Evolutionary conservation across 2,113 vertebrate species (phyloP).

Genomic region (Cyanoliseus patagonus): DNA sequence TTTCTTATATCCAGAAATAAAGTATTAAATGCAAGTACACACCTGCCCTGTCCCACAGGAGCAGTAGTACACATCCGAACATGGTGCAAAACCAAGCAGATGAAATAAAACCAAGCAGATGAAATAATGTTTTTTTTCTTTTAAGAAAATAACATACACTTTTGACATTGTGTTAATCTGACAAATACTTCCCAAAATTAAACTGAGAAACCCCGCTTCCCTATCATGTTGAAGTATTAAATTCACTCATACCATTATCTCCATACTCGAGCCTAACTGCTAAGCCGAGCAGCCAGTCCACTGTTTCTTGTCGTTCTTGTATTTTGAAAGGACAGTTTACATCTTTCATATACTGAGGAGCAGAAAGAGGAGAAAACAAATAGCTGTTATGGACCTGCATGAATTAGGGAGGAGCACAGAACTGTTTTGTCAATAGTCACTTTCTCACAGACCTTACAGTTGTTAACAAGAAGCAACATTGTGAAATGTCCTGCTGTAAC

Average conservation of each 20-base stretch:
- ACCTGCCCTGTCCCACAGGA: not conserved
- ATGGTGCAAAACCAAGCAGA: not conserved
- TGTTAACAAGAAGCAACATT: not conserved
- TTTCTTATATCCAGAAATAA: not conserved
- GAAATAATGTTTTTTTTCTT: fast-evolving
- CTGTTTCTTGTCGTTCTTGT: constrained; percentile 84
- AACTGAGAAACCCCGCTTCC: not conserved
- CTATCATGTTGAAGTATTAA: not conserved
- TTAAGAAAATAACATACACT: fast-evolving
- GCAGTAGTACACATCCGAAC: not conserved
- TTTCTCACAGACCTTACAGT: not conserved
- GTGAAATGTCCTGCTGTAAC: not conserved
- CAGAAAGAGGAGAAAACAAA: not conserved
- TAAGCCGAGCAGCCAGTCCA: constrained; percentile 97
- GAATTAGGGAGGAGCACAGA: not conserved
- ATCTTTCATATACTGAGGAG: constrained; percentile 88
- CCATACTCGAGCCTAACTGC: constrained; percentile 95
- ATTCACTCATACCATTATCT: constrained; percentile 86
- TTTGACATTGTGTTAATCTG: not conserved
- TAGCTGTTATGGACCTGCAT: fast-evolving
- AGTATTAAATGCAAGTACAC: not conserved
- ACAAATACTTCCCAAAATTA: fast-evolving
- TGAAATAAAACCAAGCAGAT: fast-evolving
- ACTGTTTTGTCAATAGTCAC: not conserved
- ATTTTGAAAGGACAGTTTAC: constrained; percentile 90